Evolutionary conservation across 1,140 invertebrate species (phyloP).

Genomic region (Drosophila lacertosa): DNA sequence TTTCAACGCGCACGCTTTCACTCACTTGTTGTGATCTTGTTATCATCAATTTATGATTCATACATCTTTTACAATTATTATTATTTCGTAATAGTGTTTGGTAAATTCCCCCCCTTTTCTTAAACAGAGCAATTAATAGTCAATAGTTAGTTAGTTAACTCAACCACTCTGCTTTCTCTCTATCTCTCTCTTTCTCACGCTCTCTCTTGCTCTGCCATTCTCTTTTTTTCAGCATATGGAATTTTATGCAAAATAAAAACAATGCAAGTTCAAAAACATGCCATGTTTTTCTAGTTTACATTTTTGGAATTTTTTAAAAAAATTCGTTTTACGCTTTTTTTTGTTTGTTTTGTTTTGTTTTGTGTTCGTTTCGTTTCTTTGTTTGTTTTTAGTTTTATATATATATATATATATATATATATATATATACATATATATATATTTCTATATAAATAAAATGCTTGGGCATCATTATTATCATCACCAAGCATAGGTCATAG

Average conservation of each 20-base stretch:
- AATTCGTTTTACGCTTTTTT: constrained; percentile 66
- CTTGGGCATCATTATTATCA: constrained; percentile 34
- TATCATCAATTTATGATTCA: constrained; percentile 14
- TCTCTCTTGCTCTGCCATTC: background rate
- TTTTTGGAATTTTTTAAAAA: constrained; percentile 69
- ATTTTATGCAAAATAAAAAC: constrained; percentile 50
- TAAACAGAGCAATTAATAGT: constrained; percentile 43
- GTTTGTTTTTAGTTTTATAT: constrained; percentile 5
- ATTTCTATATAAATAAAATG: constrained; percentile 65
- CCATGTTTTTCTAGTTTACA: constrained; percentile 31
- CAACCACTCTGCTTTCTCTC: constrained; percentile 36
- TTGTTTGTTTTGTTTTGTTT: constrained; percentile 48
- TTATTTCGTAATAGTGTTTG: constrained; percentile 22
- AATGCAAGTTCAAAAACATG: constrained; percentile 40
- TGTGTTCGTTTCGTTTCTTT: constrained; percentile 17
- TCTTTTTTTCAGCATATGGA: constrained; percentile 65
- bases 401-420: constrained; percentile 34
- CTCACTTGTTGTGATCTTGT: constrained; percentile 48
- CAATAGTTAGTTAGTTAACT: constrained; percentile 42
- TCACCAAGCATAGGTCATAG: constrained; percentile 17
- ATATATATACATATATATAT: too few species aligned
- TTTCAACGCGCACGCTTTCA: constrained; percentile 72
- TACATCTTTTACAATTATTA: constrained; percentile 29
- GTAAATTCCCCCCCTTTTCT: constrained; percentile 8
- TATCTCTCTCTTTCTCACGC: background rate